phyloP scores from a whole-genome alignment of 64 coral and sea anemone genomes.

The Pocillopora damicornis region DNA sequence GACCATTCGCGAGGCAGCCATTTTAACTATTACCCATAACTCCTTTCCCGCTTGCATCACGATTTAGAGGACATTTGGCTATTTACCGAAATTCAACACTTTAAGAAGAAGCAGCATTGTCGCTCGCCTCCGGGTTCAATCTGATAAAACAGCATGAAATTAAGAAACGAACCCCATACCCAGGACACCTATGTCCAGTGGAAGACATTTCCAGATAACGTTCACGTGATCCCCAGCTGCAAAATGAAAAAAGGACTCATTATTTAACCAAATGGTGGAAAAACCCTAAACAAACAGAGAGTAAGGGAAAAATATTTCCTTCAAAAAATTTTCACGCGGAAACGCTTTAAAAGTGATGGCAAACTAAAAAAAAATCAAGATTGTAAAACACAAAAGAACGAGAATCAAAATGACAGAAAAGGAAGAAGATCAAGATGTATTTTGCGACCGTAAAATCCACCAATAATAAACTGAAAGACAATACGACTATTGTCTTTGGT shows the following conservation, averaged over 20 bases:
- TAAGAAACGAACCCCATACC: neutral
- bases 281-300: neutral
- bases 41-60: neutral
- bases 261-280: neutral
- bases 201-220: neutral
- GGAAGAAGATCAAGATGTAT: neutral
- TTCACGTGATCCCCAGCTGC: neutral
- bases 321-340: no score
- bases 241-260: neutral
- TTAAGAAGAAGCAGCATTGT: no score
- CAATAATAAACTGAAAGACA: neutral
- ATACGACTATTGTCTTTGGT: slow-evolving; percentile 10
- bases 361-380: neutral
- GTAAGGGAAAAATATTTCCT: no score
- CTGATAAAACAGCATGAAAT: neutral
- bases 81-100: no score
- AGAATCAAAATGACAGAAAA: no score
- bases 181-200: neutral
- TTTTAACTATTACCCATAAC: slow-evolving; percentile 34
- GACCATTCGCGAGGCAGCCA: neutral
- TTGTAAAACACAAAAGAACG: neutral
- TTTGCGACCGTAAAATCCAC: slow-evolving; percentile 18
- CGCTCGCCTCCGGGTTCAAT: no score
- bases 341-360: neutral
- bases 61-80: neutral